Conservation (phyloP, 2,113 vertebrate genomes). For the Mesitornis unicolor region DNA sequence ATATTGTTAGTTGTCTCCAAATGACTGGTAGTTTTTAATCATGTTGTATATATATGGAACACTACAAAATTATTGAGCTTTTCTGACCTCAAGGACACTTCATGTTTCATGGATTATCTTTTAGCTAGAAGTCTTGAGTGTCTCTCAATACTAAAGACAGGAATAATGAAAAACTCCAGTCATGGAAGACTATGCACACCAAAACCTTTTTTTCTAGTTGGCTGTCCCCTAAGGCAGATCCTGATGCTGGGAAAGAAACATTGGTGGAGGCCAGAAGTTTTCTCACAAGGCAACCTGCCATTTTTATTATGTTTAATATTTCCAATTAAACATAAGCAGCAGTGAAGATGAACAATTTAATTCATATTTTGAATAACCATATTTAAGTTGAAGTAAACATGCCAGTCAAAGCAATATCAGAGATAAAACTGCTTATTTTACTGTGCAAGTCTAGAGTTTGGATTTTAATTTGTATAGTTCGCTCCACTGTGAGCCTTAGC, state of each 20-base stretch:
- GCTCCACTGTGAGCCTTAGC: neutral
- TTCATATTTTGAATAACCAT: neutral
- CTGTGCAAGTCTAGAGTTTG: neutral
- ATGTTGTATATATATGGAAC: neutral
- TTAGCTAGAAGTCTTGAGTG: conserved; percentile 53
- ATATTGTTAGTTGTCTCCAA: neutral
- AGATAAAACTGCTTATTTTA: neutral
- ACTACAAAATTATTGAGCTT: neutral
- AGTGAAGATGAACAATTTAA: neutral
- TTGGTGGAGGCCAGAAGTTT: neutral
- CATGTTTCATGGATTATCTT: conserved; percentile 24
- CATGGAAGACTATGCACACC: conserved; percentile 1
- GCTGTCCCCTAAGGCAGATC: conserved; percentile 68
- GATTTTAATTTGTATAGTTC: neutral
- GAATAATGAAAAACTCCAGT: conserved; percentile 58
- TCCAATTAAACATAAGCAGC: neutral
- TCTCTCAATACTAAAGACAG: conserved; percentile 34
- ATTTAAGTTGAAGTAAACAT: neutral
- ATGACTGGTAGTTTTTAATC: neutral
- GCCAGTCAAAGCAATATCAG: neutral
- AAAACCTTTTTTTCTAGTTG: conserved; percentile 42
- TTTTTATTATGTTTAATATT: conserved; percentile 21
- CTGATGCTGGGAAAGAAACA: conserved; percentile 61
- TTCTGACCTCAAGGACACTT: conserved; percentile 38
- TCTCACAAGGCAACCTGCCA: neutral